Percentiles rank a stretch among this genome's conserved stretches.
Evolutionary conservation across 37 sponge, comb jelly and placozoan species (phyloP).

Genomic region (Beroe ovata): DNA sequence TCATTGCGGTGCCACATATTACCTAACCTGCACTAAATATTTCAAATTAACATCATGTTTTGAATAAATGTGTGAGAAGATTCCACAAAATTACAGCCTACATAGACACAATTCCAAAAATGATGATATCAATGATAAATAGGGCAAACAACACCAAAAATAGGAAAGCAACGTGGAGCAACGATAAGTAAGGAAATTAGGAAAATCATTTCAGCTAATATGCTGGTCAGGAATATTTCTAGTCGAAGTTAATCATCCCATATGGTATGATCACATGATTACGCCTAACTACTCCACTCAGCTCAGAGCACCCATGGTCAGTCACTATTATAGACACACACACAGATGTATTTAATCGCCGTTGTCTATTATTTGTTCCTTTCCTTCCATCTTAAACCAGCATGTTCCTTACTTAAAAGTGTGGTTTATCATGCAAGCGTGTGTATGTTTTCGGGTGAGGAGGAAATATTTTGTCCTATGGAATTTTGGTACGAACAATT

Average conservation of each 20-base stretch:
- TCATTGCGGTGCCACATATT: too few species aligned
- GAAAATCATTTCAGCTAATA: constrained; percentile 56
- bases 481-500: background rate
- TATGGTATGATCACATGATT: constrained; percentile 59
- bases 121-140: background rate
- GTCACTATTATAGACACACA: constrained; percentile 6
- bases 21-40: too few species aligned
- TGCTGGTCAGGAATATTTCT: constrained; percentile 39
- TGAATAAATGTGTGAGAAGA: too few species aligned
- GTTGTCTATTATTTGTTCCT: constrained; percentile 18
- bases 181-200: constrained; percentile 3
- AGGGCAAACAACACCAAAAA: constrained; percentile 23
- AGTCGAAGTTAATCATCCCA: constrained; percentile 26
- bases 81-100: too few species aligned
- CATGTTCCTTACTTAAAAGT: too few species aligned
- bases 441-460: too few species aligned
- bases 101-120: too few species aligned
- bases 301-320: background rate
- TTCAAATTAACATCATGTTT: too few species aligned
- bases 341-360: constrained; percentile 42
- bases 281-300: constrained; percentile 33
- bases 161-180: constrained; percentile 21
- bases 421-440: too few species aligned
- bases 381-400: background rate
- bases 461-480: background rate